These are phyloP conservation scores for Chelon auratus DNA, from an alignment of 2,797 vertebrate species.

Conservation along the genomic window DNA sequence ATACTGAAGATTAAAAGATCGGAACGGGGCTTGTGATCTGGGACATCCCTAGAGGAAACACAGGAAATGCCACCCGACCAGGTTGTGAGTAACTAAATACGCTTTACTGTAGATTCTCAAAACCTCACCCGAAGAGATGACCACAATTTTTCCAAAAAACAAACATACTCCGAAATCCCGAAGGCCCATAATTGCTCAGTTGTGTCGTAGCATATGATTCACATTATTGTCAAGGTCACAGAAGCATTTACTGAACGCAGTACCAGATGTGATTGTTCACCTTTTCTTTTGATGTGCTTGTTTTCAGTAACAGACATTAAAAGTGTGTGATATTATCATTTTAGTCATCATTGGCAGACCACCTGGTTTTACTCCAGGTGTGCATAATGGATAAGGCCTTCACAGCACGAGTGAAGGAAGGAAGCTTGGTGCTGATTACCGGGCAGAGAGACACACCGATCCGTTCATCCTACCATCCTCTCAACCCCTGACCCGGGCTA, in stretches of 20 bases:
- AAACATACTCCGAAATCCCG: not conserved
- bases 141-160: not conserved
- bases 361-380: constrained; percentile 40
- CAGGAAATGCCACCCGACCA: too few species aligned
- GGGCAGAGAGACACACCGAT: constrained; percentile 2
- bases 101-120: not conserved
- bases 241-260: not conserved
- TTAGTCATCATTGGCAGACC: not conserved
- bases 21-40: too few species aligned
- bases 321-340: constrained; percentile 5
- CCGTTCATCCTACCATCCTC: constrained; percentile 19
- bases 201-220: not conserved
- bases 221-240: not conserved
- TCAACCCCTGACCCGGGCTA: constrained; percentile 30
- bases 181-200: not conserved
- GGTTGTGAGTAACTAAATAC: not conserved
- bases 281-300: not conserved
- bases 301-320: constrained; percentile 11
- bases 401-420: constrained; percentile 42
- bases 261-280: not conserved
- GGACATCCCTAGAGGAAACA: too few species aligned
- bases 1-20: too few species aligned
- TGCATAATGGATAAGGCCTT: constrained; percentile 8
- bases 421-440: constrained; percentile 42
- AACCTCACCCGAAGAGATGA: not conserved